These are phyloP conservation scores for Saturnia pavonia DNA, from an alignment of 2,888 invertebrate genomes.

Conservation along the genomic window DNA sequence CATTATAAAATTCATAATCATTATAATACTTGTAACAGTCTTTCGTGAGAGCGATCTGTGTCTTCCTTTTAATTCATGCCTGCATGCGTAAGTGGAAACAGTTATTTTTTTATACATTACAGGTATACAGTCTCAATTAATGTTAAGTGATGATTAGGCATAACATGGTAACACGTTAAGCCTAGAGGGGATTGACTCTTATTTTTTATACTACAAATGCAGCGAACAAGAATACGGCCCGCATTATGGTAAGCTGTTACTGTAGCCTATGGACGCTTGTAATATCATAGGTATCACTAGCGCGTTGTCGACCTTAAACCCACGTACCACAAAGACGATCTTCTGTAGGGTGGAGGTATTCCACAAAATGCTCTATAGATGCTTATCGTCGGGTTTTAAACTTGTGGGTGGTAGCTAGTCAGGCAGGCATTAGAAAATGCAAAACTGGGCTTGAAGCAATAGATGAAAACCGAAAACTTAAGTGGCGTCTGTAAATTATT, in stretches of 20 bases:
- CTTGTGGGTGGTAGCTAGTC: not conserved
- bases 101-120: not conserved
- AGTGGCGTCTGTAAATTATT: not conserved
- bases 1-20: constrained; percentile 21
- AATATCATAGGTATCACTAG: too few species aligned
- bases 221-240: too few species aligned
- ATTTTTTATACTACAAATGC: too few species aligned
- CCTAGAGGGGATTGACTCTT: not conserved
- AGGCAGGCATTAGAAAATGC: not conserved
- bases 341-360: not conserved
- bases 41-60: constrained; percentile 1
- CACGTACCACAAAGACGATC: too few species aligned
- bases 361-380: not conserved
- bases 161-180: not conserved
- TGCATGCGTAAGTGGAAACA: not conserved
- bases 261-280: too few species aligned
- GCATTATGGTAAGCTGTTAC: too few species aligned
- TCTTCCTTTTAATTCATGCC: constrained; percentile 9
- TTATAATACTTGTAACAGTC: not conserved
- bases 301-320: too few species aligned
- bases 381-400: not conserved
- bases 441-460: not conserved
- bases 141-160: not conserved
- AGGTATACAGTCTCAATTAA: not conserved
- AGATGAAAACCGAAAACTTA: not conserved